These are phyloP conservation scores for Tiliacea citrago DNA, from an alignment of 2,888 invertebrate species.

Conservation along the genomic window DNA sequence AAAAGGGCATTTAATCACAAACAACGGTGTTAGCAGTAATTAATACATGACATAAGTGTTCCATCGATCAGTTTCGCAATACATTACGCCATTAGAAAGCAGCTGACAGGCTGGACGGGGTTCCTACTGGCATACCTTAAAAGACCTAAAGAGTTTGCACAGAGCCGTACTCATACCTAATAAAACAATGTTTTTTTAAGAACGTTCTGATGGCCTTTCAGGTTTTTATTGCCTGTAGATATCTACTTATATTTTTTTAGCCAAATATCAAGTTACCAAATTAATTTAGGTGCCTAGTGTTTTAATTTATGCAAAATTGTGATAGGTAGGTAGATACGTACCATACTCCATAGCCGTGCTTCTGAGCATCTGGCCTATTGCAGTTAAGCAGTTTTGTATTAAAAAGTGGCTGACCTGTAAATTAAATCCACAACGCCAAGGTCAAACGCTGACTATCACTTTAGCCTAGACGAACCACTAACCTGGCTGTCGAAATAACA, in stretches of 20 bases:
- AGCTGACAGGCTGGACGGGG: conserved; percentile 77
- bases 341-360: neutral
- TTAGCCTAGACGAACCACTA: no score
- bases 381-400: conserved; percentile 3
- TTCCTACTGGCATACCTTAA: conserved; percentile 85
- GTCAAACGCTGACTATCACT: conserved; percentile 11
- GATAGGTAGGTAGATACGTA: neutral
- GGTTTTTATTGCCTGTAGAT: no score
- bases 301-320: conserved; percentile 10
- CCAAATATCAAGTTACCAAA: no score
- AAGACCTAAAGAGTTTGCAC: conserved; percentile 76
- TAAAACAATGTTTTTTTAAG: no score
- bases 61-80: conserved; percentile 84
- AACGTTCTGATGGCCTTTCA: no score
- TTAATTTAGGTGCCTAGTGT: no score
- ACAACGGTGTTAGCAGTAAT: conserved; percentile 79
- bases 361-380: conserved; percentile 1
- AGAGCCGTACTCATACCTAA: conserved; percentile 70
- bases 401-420: conserved; percentile 14
- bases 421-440: conserved; percentile 23
- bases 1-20: conserved; percentile 63
- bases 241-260: no score
- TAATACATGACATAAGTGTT: conserved; percentile 87
- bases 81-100: conserved; percentile 89
- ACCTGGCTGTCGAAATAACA: conserved; percentile 30